A percentile compares a stretch with the other conserved stretches of the same genome.
These are phyloP conservation scores for Athene cunicularia DNA, from an alignment of 2,113 vertebrate species.

Conservation along the genomic window DNA sequence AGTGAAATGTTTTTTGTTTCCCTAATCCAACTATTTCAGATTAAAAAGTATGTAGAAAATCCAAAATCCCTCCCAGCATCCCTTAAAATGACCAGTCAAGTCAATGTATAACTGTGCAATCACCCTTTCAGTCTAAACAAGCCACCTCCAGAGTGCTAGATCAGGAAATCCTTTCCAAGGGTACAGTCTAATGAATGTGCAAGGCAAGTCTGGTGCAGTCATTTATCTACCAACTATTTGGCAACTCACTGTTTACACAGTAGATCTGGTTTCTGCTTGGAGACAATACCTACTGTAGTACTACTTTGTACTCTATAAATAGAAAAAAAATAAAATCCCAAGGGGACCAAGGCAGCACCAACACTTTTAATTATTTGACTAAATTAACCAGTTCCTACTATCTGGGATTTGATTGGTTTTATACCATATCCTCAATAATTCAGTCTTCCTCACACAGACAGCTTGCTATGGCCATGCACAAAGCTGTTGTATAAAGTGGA, in stretches of 20 bases:
- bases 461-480: background rate
- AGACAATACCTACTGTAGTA: slow-evolving; percentile 1
- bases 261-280: slow-evolving; percentile 11
- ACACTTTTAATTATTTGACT: background rate
- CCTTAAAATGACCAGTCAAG: background rate
- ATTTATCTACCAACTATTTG: background rate
- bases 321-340: slow-evolving; percentile 44
- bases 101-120: background rate
- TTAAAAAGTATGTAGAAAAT: background rate
- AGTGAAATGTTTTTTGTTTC: background rate
- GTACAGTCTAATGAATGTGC: background rate
- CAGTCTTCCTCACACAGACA: background rate
- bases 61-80: background rate
- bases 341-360: background rate
- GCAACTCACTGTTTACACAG: slow-evolving; percentile 5
- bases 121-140: background rate
- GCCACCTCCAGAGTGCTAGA: background rate
- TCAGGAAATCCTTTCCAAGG: background rate
- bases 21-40: background rate
- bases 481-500: background rate
- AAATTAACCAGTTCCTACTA: background rate
- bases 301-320: background rate
- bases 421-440: background rate
- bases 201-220: background rate
- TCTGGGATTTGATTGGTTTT: background rate